phyloP scores from a whole-genome alignment of 1,140 invertebrate genomes.

The Ostrea edulis region DNA sequence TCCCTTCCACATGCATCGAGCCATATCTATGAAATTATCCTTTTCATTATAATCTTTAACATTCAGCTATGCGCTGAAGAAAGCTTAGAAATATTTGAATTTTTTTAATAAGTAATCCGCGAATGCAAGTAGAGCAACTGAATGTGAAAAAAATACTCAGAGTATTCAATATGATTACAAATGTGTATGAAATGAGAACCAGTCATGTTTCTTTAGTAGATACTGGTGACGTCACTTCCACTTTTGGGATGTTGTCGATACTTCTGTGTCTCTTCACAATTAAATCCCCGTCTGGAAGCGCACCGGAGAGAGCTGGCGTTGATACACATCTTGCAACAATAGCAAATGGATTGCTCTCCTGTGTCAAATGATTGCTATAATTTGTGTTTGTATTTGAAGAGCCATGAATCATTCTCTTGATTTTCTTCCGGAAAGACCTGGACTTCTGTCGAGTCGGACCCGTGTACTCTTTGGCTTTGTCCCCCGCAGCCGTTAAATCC shows the following conservation, averaged over 20 bases:
- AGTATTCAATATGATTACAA: no score
- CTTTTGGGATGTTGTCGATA: slow-evolving; percentile 68
- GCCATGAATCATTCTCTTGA: slow-evolving; percentile 68
- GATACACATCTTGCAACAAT: slow-evolving; percentile 73
- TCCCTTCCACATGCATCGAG: no score
- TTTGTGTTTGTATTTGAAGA: slow-evolving; percentile 45
- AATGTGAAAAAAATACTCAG: no score
- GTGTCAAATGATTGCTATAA: slow-evolving; percentile 40
- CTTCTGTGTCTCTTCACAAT: slow-evolving; percentile 63
- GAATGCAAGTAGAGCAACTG: no score
- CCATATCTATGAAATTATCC: no score
- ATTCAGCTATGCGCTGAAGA: no score
- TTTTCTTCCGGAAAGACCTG: slow-evolving; percentile 66
- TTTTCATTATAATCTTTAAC: no score
- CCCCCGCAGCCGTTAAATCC: slow-evolving; percentile 51
- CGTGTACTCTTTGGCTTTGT: slow-evolving; percentile 50
- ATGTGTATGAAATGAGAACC: neutral
- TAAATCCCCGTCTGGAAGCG: slow-evolving; percentile 54
- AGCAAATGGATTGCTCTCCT: slow-evolving; percentile 66
- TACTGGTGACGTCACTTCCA: slow-evolving; percentile 67
- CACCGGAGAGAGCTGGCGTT: slow-evolving; percentile 70
- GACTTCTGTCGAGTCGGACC: slow-evolving; percentile 61
- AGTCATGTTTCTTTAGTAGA: neutral
- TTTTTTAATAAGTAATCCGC: no score
- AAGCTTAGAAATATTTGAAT: no score